phyloP scores from a whole-genome alignment of 2,797 vertebrate genomes.

The Sciurus carolinensis region DNA sequence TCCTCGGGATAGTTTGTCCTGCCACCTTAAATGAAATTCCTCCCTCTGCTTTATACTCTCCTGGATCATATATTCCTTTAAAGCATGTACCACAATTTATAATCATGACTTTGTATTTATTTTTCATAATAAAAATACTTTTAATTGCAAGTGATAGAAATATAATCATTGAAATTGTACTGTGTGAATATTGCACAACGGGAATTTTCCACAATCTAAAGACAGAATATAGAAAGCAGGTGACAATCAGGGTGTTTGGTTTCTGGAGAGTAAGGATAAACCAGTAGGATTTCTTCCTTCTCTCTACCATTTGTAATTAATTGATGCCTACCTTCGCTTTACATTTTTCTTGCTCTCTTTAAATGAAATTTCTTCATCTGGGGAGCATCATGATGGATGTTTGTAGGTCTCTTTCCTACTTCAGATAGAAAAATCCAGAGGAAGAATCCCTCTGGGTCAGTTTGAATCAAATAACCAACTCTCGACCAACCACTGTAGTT shows the following conservation, averaged over 20 bases:
- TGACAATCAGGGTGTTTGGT: background rate
- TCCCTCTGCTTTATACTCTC: background rate
- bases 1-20: background rate
- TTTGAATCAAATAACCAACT: background rate
- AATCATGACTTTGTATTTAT: background rate
- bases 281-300: background rate
- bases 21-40: background rate
- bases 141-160: slow-evolving; percentile 34
- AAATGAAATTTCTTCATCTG: background rate
- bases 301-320: slow-evolving; percentile 3
- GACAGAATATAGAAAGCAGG: background rate
- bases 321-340: background rate
- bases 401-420: background rate
- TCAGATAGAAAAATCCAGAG: background rate
- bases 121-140: background rate
- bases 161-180: background rate
- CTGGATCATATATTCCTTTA: background rate
- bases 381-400: background rate
- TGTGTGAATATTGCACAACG: background rate
- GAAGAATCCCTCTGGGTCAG: background rate
- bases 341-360: background rate
- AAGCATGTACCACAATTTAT: background rate
- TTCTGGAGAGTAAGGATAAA: slow-evolving; percentile 17
- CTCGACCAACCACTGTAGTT: background rate
- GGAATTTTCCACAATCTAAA: background rate